A percentile compares a stretch with the other conserved stretches of the same genome.
Conservation (phyloP, 2,797 vertebrate species). For the Lepus townsendii region DNA sequence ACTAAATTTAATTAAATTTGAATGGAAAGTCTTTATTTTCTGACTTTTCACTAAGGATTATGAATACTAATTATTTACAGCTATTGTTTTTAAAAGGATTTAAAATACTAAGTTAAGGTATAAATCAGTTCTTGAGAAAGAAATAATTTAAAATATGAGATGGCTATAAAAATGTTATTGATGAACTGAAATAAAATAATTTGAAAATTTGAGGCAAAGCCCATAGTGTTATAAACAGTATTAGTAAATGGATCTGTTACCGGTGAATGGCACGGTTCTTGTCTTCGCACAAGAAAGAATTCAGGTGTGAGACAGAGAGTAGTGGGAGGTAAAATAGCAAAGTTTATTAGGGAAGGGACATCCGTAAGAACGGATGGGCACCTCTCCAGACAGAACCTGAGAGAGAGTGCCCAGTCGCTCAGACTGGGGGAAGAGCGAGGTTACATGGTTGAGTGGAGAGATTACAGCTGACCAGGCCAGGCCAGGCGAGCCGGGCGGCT, state of each 20-base stretch:
- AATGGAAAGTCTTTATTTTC: constrained; percentile 72
- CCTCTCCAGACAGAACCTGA: too few species aligned
- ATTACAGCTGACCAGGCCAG: too few species aligned
- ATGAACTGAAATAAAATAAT: background rate
- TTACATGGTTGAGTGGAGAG: too few species aligned
- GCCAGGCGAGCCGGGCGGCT: too few species aligned
- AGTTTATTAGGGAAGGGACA: too few species aligned
- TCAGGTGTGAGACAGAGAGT: too few species aligned
- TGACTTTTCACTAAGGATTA: constrained; percentile 28
- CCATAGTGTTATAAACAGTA: constrained; percentile 45
- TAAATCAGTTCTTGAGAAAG: constrained; percentile 9
- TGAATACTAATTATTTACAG: constrained; percentile 55
- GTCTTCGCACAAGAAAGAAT: too few species aligned
- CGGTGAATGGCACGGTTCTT: too few species aligned
- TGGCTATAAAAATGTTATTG: background rate
- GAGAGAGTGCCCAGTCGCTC: too few species aligned
- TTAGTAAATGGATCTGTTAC: background rate
- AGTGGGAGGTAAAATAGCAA: too few species aligned
- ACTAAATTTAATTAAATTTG: constrained; percentile 67
- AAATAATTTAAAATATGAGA: constrained; percentile 49
- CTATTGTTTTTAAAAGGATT: constrained; percentile 62
- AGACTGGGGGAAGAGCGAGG: too few species aligned
- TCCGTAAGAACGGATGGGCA: too few species aligned
- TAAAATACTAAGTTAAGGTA: background rate
- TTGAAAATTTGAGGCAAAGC: constrained; percentile 36